Evolutionary conservation across 2,888 invertebrate species (phyloP), one percentile per base, ranked within the genome.

Genomic region (Drosophila incognita): DNA sequence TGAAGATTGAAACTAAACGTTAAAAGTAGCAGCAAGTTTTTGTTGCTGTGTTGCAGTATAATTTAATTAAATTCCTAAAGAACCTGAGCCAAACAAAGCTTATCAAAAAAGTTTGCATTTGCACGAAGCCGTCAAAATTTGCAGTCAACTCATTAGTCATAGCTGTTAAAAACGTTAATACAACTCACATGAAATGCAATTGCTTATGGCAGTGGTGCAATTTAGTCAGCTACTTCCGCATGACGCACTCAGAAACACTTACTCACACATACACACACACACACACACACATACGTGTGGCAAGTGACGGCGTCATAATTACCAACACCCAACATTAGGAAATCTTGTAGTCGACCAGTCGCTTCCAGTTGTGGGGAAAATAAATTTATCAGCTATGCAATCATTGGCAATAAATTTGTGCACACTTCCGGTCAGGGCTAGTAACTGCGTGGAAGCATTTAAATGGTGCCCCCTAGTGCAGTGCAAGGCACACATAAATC

Each of bases 321-420:
- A 76, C 76, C 57, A 75, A 61, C 69, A 72, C 60, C 64, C 64
- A 51, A 51, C 57, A 48, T 49, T 33, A 36, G 53, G 52, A 54
- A 48, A 49, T 48, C 8, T 18, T 53, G 56, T 40, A 21, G 58
- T 49, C 33, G 69, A 53, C 13, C 38, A 42, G 63, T 63, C 69
- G 51, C 38, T 46, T 65, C 71, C 67, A 42, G 70, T 53, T 64
- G 72, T 73, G 82, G 75, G 79, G 71, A 79, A 85, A 81, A 73
- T 79, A 71, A 83, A 87, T 87, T 86, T 86, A 88, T 88, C 89
- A 84, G 81, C 82, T 83, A 69, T 79, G 79, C 84, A 81, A 82
- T 86, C 83, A 88, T 70, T 68, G 88, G 84, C 67, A 70, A 87
- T 85, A 85, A 81, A 85, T 85, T 85, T 70, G 68, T 66, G 69